A percentile compares a stretch with the other conserved stretches of the same genome.
Evolutionary conservation across 2,797 vertebrate species (phyloP).

Genomic region (Sandelia bainsii): DNA sequence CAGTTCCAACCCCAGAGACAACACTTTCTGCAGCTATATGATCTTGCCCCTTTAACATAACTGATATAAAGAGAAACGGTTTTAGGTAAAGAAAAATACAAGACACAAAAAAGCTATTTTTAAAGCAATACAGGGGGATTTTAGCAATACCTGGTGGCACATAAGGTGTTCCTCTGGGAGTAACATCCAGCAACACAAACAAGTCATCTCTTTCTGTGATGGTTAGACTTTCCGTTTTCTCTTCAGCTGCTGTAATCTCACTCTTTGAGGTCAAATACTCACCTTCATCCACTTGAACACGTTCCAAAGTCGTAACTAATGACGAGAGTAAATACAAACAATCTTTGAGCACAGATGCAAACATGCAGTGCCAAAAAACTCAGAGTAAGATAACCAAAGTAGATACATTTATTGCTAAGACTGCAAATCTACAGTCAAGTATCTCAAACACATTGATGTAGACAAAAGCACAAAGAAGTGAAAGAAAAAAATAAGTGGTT

Average conservation of each 20-base stretch:
- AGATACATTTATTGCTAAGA: neutral
- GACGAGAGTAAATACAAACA: constrained; percentile 32
- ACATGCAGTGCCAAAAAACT: neutral
- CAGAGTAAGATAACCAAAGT: constrained; percentile 6
- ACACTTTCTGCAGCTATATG: constrained; percentile 19
- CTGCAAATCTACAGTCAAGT: neutral
- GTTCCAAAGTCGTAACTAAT: constrained; percentile 38
- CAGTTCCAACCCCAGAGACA: constrained; percentile 18
- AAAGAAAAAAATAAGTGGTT: constrained; percentile 1
- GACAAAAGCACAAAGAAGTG: neutral
- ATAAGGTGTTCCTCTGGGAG: constrained; percentile 43
- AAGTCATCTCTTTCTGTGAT: constrained; percentile 61
- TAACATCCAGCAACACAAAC: constrained; percentile 68
- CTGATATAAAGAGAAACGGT: constrained; percentile 45
- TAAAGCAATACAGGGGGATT: constrained; percentile 1
- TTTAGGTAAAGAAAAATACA: constrained; percentile 11
- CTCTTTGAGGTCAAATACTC: constrained; percentile 28
- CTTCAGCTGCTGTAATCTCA: constrained; percentile 22
- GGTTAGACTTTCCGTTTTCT: constrained; percentile 29
- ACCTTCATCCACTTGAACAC: constrained; percentile 24
- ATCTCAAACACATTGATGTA: neutral
- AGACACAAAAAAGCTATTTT: neutral
- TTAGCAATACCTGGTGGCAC: constrained; percentile 65
- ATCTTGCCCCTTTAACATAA: constrained; percentile 19
- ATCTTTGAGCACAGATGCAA: constrained; percentile 8